phyloP scores from a whole-genome alignment of 2,888 invertebrate genomes.

The Cyclophora punctaria region DNA sequence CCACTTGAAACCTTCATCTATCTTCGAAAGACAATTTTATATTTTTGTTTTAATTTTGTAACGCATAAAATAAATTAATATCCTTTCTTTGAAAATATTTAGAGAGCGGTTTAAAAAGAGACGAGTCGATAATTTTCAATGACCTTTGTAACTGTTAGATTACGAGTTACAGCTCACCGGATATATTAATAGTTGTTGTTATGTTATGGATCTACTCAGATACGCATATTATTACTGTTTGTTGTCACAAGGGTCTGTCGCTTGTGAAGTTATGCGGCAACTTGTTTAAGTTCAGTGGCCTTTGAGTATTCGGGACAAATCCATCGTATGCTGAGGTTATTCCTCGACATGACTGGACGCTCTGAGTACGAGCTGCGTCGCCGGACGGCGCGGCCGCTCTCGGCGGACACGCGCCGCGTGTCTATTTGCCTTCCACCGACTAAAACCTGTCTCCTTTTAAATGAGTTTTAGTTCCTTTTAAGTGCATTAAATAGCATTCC shows the following conservation, averaged over 20 bases:
- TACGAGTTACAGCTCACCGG: no score
- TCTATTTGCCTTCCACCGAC: slow-evolving; percentile 1
- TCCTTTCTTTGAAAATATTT: slow-evolving; percentile 33
- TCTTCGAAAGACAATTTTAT: slow-evolving; percentile 31
- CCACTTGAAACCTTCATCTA: slow-evolving; percentile 48
- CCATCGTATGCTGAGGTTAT: no score
- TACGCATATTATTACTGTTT: no score
- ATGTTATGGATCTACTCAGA: no score
- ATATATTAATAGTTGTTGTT: no score
- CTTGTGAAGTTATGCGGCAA: no score
- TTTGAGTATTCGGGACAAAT: no score
- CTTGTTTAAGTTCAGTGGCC: no score
- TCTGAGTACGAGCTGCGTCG: not conserved
- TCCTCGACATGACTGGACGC: no score
- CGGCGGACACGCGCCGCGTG: not conserved
- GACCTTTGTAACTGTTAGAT: no score
- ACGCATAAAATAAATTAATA: slow-evolving; percentile 44
- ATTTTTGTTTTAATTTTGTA: slow-evolving; percentile 33
- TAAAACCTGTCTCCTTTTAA: slow-evolving; percentile 46
- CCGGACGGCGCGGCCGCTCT: not conserved
- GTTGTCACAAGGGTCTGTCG: no score
- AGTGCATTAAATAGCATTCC: slow-evolving; percentile 64
- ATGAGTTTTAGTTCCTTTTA: slow-evolving; percentile 49
- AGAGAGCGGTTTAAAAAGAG: no score
- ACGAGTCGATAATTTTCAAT: not conserved